Base-by-base conservation (phyloP, 2,113 vertebrate species). In the Heterocephalus glaber region DNA sequence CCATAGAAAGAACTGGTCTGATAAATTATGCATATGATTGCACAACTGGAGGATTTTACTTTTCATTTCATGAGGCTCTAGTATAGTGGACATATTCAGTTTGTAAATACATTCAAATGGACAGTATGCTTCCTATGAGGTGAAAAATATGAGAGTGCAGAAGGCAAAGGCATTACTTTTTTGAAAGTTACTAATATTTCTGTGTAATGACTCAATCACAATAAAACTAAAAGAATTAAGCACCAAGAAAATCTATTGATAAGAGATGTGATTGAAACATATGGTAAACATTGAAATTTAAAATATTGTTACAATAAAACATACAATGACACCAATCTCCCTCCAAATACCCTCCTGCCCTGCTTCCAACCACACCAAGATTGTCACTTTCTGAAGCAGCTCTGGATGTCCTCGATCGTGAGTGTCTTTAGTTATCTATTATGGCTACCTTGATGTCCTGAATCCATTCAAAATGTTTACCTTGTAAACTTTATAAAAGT, bases 1-100 rank as follows among this genome's bases (percentile, higher is more conserved):
- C 90, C 33, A 0, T 58, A n/a, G 60, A 41, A 20, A 96, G 96
- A 95, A 47, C 65, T 89, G 94, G 84, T 92, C 80, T 94, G 94
- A 97, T 97, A 97, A 98, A 97, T 97, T 94, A 81, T 92, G 86
- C 74, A 60, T 61, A 0, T 0, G 54, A 79, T 19, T 95, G 70
- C 96, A 61, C 89, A 97, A 24, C 66, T 90, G 56, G 79, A 61
- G 76, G 54, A 66, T 61, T 86, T 92, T 93, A 63, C 54, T 52
- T 94, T 85, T 95, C 22, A 16, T 28, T 80, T 92, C 54, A 79
- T 61, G 68, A 76, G 94, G 90, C 38, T 98, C 74, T 63, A 19
- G 65, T 87, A 85, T 80, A 54, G 47, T 0, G 0, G 63, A 84
- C 47, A 4, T 35, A 0, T 17, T 95, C 10, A 5, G 38, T 76